Percentiles rank a stretch among this genome's conserved stretches.
Evolutionary conservation across 2,888 invertebrate genomes (phyloP).

Genomic region (Plagiodera versicolora): DNA sequence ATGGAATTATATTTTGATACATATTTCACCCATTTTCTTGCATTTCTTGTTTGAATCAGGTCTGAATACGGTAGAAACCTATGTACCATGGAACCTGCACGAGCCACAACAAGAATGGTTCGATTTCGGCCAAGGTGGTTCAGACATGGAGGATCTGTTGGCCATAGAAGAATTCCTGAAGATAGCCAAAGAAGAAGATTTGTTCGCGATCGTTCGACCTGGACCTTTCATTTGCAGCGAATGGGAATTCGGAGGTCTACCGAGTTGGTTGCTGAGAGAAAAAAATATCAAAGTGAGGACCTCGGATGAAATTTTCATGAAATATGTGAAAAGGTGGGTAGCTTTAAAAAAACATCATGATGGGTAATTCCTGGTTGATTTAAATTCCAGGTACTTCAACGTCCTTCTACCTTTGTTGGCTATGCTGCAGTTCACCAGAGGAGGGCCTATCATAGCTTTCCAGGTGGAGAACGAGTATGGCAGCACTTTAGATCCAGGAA

Average conservation of each 20-base stretch:
- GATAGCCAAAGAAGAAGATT: conserved; percentile 73
- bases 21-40: too few relatives aligned
- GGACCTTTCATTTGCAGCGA: conserved; percentile 95
- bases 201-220: conserved; percentile 79
- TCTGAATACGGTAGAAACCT: conserved; percentile 82
- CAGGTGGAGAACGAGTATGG: conserved; percentile 73
- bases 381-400: conserved; percentile 37
- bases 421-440: conserved; percentile 67
- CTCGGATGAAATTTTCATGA: conserved; percentile 48
- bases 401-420: conserved; percentile 56
- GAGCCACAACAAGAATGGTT: conserved; percentile 67
- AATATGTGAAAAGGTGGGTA: conserved; percentile 41
- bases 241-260: conserved; percentile 66
- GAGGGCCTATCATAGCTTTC: conserved; percentile 84
- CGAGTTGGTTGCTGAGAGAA: conserved; percentile 50
- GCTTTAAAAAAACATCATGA: too few relatives aligned
- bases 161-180: conserved; percentile 68
- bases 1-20: too few relatives aligned
- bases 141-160: conserved; percentile 55
- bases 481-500: conserved; percentile 54
- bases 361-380: neutral
- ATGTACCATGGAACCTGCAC: conserved; percentile 89
- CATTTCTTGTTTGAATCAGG: conserved; percentile 56
- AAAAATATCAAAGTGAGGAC: conserved; percentile 55
- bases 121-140: conserved; percentile 63